Conservation (phyloP, 2,113 vertebrate genomes). For the Crotalus helleri region DNA sequence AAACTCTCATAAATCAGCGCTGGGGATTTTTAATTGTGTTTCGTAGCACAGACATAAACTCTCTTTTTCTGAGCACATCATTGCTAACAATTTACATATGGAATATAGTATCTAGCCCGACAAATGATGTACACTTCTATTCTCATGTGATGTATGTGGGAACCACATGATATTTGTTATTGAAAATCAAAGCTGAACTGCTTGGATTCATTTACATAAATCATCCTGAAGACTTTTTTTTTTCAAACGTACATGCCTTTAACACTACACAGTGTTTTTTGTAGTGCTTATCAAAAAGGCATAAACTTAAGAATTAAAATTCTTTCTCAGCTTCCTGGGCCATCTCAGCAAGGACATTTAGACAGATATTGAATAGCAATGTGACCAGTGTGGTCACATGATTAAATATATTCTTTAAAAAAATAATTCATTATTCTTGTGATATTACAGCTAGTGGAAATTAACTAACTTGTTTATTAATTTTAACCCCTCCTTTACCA, state of each 20-base stretch:
- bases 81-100: conserved; percentile 90
- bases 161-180: conserved; percentile 76
- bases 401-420: conserved; percentile 15
- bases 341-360: conserved; percentile 33
- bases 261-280: conserved; percentile 36
- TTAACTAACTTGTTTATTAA: background rate
- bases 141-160: conserved; percentile 45
- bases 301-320: conserved; percentile 32
- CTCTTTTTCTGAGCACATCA: conserved; percentile 81
- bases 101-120: conserved; percentile 88
- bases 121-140: conserved; percentile 81
- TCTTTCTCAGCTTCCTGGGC: conserved; percentile 23
- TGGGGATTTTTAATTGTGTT: conserved; percentile 98
- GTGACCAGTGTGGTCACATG: background rate
- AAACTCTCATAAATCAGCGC: conserved; percentile 86
- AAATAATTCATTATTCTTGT: background rate
- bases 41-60: conserved; percentile 85
- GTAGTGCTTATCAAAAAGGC: conserved; percentile 33
- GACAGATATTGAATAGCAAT: conserved; percentile 2
- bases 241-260: conserved; percentile 41
- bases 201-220: conserved; percentile 73
- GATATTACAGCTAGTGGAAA: background rate
- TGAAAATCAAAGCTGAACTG: conserved; percentile 78
- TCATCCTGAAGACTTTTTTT: conserved; percentile 67
- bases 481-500: background rate